Conservation (phyloP, 1,140 invertebrate genomes). For the Galendromus occidentalis region DNA sequence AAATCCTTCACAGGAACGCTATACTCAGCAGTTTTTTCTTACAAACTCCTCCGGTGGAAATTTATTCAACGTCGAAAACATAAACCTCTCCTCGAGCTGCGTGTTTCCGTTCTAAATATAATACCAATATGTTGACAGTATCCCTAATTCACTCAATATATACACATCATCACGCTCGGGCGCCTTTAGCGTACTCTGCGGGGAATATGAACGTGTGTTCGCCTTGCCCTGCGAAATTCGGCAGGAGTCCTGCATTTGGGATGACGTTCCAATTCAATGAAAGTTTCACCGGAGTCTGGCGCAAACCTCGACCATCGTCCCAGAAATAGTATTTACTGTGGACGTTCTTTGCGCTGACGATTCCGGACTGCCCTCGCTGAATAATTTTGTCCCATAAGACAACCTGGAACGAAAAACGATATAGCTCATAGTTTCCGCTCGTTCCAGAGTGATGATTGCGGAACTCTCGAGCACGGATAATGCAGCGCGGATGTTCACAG, state of each 20-base stretch:
- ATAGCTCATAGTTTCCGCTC: background rate
- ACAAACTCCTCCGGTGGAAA: no score
- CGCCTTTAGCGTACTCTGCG: constrained; percentile 47
- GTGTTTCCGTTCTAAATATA: no score
- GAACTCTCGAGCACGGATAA: background rate
- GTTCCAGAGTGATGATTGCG: background rate
- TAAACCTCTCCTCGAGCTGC: no score
- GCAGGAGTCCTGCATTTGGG: constrained; percentile 85
- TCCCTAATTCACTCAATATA: no score
- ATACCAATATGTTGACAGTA: no score
- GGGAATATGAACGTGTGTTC: constrained; percentile 74
- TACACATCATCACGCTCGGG: background rate
- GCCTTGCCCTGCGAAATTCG: constrained; percentile 57
- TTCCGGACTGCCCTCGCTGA: constrained; percentile 68
- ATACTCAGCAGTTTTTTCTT: no score
- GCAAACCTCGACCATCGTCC: constrained; percentile 94
- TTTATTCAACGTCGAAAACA: no score
- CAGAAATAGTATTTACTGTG: constrained; percentile 99
- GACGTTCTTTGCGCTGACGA: constrained; percentile 75
- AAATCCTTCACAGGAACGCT: no score
- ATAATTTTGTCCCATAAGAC: constrained; percentile 99
- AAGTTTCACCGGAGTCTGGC: constrained; percentile 72
- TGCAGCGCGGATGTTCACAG: background rate
- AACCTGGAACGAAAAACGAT: constrained; percentile 40
- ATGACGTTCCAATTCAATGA: constrained; percentile 95